Conservation (phyloP, 2,113 vertebrate genomes). For the Chrysemys picta region DNA sequence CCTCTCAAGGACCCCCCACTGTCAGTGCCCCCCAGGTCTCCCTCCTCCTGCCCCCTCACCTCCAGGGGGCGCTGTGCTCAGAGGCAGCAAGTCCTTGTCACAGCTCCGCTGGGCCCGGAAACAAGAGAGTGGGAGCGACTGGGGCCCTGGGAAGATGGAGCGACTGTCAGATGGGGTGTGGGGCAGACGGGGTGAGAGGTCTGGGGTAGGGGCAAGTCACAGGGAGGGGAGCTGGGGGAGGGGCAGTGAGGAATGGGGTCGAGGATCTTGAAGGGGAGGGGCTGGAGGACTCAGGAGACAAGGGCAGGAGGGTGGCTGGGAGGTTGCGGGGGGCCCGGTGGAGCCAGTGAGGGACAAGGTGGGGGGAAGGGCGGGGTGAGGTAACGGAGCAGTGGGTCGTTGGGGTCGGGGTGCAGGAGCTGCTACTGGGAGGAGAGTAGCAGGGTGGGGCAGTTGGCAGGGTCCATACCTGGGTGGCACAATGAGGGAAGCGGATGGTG, state of each 20-base stretch:
- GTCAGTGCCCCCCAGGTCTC: background rate
- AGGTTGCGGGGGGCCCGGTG: too few relatives aligned
- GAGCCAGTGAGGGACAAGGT: too few relatives aligned
- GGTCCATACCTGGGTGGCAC: too few relatives aligned
- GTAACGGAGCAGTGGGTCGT: background rate
- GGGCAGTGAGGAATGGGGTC: too few relatives aligned
- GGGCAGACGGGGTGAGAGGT: too few relatives aligned
- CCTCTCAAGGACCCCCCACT: background rate
- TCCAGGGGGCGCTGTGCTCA: background rate
- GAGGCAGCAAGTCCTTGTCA: background rate
- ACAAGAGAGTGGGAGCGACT: background rate
- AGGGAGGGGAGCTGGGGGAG: too few relatives aligned
- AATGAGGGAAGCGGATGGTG: too few relatives aligned
- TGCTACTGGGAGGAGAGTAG: background rate
- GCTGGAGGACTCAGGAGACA: background rate
- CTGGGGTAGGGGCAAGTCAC: background rate
- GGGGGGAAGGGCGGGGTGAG: too few relatives aligned
- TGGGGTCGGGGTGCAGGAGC: background rate
- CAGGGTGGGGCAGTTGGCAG: background rate
- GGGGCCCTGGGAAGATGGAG: background rate
- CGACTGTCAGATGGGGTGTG: background rate
- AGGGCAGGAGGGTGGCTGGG: too few relatives aligned
- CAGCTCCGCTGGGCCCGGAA: background rate
- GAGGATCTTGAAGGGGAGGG: too few relatives aligned
- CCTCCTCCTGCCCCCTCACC: background rate